These are phyloP conservation scores for Ptilodon capucinus DNA, from an alignment of 2,888 invertebrate species.

Conservation along the genomic window DNA sequence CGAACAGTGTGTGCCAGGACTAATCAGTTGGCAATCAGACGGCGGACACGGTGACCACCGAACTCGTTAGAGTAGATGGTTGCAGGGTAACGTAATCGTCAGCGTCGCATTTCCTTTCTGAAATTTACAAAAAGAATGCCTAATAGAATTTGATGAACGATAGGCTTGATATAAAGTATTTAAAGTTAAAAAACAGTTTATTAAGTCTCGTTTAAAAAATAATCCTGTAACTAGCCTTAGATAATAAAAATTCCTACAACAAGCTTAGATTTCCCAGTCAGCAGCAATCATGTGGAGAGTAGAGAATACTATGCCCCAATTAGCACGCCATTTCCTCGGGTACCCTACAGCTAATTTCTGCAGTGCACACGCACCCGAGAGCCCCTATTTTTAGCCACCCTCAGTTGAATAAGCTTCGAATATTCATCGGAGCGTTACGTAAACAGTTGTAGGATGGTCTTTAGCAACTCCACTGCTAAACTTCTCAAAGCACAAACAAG, in stretches of 20 bases:
- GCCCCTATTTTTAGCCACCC: conserved; percentile 31
- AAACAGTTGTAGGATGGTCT: conserved; percentile 5
- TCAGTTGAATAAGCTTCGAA: conserved; percentile 9
- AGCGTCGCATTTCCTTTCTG: conserved; percentile 2
- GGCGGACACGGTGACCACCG: conserved; percentile 19
- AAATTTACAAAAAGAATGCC: not conserved
- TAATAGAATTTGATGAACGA: too few relatives aligned
- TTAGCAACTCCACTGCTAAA: conserved; percentile 13
- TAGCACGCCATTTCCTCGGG: conserved; percentile 21
- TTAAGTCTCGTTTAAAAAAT: too few relatives aligned
- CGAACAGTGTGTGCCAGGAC: conserved; percentile 12
- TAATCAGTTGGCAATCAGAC: conserved; percentile 18
- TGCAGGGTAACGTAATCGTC: conserved; percentile 17
- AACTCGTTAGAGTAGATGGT: conserved; percentile 25
- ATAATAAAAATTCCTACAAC: too few relatives aligned
- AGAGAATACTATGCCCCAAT: conserved; percentile 18
- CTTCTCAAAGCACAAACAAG: conserved; percentile 42
- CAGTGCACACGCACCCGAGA: conserved; percentile 36
- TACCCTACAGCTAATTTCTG: conserved; percentile 43
- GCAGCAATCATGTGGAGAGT: too few relatives aligned
- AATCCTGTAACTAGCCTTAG: too few relatives aligned
- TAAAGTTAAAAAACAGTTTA: too few relatives aligned
- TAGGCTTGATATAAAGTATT: too few relatives aligned
- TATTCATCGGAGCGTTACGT: not conserved
- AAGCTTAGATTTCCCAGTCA: too few relatives aligned